Evolutionary conservation across 1,140 invertebrate species (phyloP).

Genomic region (Musca domestica): DNA sequence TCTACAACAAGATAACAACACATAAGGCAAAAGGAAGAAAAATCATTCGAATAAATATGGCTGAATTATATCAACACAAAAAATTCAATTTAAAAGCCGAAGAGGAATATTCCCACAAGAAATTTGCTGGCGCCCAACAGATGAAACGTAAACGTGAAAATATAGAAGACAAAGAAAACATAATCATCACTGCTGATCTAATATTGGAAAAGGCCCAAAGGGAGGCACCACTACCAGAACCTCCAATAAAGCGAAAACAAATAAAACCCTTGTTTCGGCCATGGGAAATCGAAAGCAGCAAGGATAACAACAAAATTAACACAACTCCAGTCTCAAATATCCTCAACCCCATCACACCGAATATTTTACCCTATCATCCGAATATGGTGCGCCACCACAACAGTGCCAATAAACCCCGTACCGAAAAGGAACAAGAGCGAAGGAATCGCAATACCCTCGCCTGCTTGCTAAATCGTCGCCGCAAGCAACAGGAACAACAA

Average conservation of each 20-base stretch:
- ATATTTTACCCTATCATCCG: not conserved
- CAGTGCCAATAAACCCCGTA: too few species aligned
- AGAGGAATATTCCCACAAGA: not conserved
- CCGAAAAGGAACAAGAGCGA: not conserved
- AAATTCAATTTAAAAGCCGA: not conserved
- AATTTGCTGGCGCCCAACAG: not conserved
- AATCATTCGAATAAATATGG: too few species aligned
- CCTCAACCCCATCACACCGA: not conserved
- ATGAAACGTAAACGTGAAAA: not conserved
- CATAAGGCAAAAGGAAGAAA: too few species aligned
- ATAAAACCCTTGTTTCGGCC: not conserved
- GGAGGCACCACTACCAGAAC: too few species aligned
- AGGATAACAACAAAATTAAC: too few species aligned
- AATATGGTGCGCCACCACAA: too few species aligned
- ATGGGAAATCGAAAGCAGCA: not conserved
- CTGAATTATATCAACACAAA: not conserved
- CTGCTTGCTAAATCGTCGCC: not conserved
- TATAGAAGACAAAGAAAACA: not conserved
- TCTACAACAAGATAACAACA: too few species aligned
- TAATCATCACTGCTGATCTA: too few species aligned
- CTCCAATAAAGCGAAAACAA: not conserved
- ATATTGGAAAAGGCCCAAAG: too few species aligned
- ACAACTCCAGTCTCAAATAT: too few species aligned
- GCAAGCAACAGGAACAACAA: not conserved
- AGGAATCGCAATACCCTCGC: not conserved